Percentiles rank a stretch among this genome's conserved stretches.
phyloP scores from a whole-genome alignment of 2,888 invertebrate species.

The Ganaspis brasiliensis region DNA sequence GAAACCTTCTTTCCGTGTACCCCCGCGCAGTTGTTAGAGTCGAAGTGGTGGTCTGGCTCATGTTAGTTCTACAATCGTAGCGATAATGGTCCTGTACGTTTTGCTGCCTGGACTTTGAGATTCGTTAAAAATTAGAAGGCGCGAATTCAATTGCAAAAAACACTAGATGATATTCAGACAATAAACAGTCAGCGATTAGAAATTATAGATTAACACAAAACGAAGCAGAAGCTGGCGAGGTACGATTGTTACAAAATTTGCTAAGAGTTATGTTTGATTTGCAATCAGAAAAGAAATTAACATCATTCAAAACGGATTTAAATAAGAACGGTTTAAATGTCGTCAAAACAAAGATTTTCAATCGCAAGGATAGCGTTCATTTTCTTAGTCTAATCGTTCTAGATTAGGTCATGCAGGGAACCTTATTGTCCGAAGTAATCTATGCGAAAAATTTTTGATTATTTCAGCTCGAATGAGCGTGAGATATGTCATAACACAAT shows the following conservation, averaged over 20 bases:
- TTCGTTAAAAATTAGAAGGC: too few relatives aligned
- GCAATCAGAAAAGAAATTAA: constrained; percentile 7
- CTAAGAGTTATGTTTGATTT: constrained; percentile 22
- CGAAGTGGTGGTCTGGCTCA: constrained; percentile 72
- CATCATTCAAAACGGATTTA: neutral
- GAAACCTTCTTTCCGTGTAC: too few relatives aligned
- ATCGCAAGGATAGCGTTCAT: constrained; percentile 43
- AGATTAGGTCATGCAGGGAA: constrained; percentile 51
- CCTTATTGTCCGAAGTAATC: constrained; percentile 43
- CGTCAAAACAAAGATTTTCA: constrained; percentile 46
- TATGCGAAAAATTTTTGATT: constrained; percentile 52
- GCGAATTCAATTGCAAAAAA: too few relatives aligned
- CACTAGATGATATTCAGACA: neutral
- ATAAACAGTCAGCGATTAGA: too few relatives aligned
- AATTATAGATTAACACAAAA: too few relatives aligned
- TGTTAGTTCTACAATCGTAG: constrained; percentile 62
- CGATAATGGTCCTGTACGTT: constrained; percentile 61
- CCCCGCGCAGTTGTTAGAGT: constrained; percentile 62
- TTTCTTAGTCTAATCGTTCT: constrained; percentile 4
- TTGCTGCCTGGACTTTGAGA: too few relatives aligned
- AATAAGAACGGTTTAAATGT: constrained; percentile 48
- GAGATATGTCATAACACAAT: constrained; percentile 40
- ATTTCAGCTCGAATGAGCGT: constrained; percentile 45
- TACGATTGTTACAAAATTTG: neutral
- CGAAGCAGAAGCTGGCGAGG: too few relatives aligned